Base-by-base conservation (phyloP, 2,888 invertebrate genomes). In the Ethmia dodecea region DNA sequence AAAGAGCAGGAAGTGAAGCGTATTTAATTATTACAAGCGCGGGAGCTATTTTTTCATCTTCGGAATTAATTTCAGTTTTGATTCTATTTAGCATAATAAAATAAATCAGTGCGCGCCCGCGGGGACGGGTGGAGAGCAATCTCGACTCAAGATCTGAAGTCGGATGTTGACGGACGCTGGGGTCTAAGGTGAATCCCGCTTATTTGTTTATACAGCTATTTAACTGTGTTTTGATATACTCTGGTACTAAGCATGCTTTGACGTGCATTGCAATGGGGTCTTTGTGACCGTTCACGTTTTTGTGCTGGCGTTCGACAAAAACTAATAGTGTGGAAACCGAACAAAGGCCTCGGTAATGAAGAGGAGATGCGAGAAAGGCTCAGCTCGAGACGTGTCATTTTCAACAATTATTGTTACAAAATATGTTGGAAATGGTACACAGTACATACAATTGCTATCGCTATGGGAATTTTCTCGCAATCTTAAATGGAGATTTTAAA, bases 81-180 rank as follows among this genome's bases (percentile, higher is more conserved):
- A 68, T 66, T 68, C 60, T 66, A 74, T 75, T n/a, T 72, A 70
- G 60, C 73, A 68, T 73, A 71, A 69, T 74, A 60, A 66, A 69
- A 64, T 66, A 68, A 70, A 69, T 66, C 63, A 56, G 55, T 56
- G 52, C 47, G 54, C 44, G 55, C 54, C 57, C 48, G 40, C 37
- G 34, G 44, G 49, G 43, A 37, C 29, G 41, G 39, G 35, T 31
- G 37, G 26, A 40, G 38, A 48, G 46, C 40, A 61, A 70, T 71
- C 65, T 63, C 40, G 41, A 49, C 45, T 49, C 49, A 47, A 45
- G 57, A 64, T 72, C 48, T 40, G 37, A 37, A 37, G 38, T 46
- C 62, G 54, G 33, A 38, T 40, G 46, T 46, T 47, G 49, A 49
- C 42, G 47, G 33, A 52, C 53, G 60, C 56, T 57, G 57, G 66